phyloP scores from a whole-genome alignment of 2,888 invertebrate genomes.

The Acleris emargana region DNA sequence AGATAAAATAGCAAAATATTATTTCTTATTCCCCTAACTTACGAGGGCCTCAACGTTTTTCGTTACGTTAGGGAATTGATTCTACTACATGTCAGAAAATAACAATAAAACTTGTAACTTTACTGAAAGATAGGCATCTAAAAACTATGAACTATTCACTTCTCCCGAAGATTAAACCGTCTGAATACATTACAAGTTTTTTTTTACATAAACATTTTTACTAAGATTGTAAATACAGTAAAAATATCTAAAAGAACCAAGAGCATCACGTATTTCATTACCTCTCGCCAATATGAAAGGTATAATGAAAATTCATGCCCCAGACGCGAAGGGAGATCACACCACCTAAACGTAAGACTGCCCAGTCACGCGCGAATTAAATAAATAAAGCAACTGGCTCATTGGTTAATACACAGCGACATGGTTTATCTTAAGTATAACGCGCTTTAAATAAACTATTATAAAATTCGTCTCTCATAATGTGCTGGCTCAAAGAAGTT shows the following conservation, averaged over 20 bases:
- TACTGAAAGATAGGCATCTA: background rate
- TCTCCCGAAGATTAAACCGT: too few species aligned
- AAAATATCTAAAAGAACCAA: background rate
- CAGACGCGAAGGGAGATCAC: constrained; percentile 1
- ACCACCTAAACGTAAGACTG: background rate
- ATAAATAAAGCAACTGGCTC: too few species aligned
- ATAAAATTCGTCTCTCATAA: constrained; percentile 5
- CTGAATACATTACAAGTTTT: too few species aligned
- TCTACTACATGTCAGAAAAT: background rate
- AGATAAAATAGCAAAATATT: constrained; percentile 12
- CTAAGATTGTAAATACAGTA: background rate
- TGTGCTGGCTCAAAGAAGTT: background rate
- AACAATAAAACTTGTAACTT: constrained; percentile 1
- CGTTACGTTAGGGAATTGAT: constrained; percentile 1
- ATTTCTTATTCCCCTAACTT: constrained; percentile 12
- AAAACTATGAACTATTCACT: background rate
- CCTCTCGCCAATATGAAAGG: constrained; percentile 6
- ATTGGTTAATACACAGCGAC: too few species aligned
- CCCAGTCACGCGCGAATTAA: background rate
- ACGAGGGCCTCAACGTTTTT: constrained; percentile 8
- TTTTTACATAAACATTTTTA: background rate
- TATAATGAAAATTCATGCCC: constrained; percentile 9
- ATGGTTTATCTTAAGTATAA: too few species aligned
- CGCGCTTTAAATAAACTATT: background rate
- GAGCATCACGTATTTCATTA: constrained; percentile 19